Percentiles rank a stretch among this genome's conserved stretches.
Evolutionary conservation across 1,140 invertebrate genomes (phyloP).

Genomic region (Eupristina koningsbergeri): DNA sequence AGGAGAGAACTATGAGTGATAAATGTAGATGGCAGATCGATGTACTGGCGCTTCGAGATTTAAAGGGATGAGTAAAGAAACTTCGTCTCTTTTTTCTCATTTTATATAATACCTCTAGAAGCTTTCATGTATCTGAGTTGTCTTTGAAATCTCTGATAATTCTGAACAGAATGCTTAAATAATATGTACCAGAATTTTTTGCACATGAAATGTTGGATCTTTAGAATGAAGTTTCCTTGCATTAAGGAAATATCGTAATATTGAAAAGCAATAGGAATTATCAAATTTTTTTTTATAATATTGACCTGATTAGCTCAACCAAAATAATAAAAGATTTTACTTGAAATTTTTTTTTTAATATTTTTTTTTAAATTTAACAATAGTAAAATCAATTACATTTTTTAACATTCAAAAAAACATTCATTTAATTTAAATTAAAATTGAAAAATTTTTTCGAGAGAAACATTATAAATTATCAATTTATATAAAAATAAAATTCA

Average conservation of each 20-base stretch:
- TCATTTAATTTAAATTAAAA: no score
- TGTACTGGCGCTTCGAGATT: conserved; percentile 19
- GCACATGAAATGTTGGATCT: not conserved
- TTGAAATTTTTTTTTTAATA: no score
- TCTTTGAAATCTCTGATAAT: conserved; percentile 24
- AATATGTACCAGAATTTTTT: conserved; percentile 18
- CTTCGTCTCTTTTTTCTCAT: conserved; percentile 12
- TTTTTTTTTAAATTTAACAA: no score
- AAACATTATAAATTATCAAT: no score
- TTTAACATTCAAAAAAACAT: no score
- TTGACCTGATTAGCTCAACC: no score
- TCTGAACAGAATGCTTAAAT: conserved; percentile 2
- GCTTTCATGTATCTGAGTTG: not conserved
- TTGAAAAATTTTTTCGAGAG: no score
- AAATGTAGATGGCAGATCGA: conserved; percentile 1
- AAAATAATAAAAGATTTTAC: no score
- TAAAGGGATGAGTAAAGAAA: not conserved
- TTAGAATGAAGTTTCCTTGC: conserved; percentile 18
- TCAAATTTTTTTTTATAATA: no score
- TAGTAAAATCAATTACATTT: no score
- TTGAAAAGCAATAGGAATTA: no score
- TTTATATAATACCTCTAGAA: not conserved
- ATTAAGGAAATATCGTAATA: not conserved
- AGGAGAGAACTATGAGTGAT: conserved; percentile 4
- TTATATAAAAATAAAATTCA: no score